Percentiles rank a stretch among this genome's conserved stretches.
phyloP scores from a whole-genome alignment of 2,888 invertebrate species.

The Caenorhabditis sinica region DNA sequence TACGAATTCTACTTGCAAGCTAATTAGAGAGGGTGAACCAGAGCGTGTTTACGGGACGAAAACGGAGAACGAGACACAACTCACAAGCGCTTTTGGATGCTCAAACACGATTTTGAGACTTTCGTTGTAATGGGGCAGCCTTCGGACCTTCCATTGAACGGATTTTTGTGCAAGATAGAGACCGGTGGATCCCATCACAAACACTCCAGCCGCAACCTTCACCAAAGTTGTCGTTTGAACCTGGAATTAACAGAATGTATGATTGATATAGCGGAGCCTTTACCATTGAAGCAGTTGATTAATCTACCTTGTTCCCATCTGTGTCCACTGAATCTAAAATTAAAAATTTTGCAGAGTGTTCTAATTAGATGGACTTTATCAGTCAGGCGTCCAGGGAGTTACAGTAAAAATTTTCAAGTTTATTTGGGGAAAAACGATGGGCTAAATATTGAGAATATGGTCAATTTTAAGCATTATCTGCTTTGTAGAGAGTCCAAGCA shows the following conservation, averaged over 20 bases:
- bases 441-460: neutral
- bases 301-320: constrained; percentile 34
- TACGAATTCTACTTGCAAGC: constrained; percentile 7
- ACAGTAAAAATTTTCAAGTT: neutral
- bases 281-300: constrained; percentile 17
- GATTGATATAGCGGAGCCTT: neutral
- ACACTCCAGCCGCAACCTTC: constrained; percentile 79
- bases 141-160: constrained; percentile 76
- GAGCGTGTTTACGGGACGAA: constrained; percentile 7
- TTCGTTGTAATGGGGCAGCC: constrained; percentile 78
- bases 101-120: constrained; percentile 78
- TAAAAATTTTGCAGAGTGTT: neutral
- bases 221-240: constrained; percentile 77
- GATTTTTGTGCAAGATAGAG: constrained; percentile 80
- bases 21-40: constrained; percentile 21
- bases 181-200: constrained; percentile 77
- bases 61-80: constrained; percentile 13
- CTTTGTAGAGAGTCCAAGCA: constrained; percentile 85
- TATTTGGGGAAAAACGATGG: neutral
- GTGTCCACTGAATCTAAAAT: constrained; percentile 28
- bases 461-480: constrained; percentile 6
- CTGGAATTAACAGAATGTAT: constrained; percentile 46
- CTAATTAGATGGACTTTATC: neutral
- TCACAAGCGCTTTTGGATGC: constrained; percentile 77
- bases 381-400: constrained; percentile 9